Evolutionary conservation across 2,113 vertebrate genomes (phyloP).

Genomic region (Symphodus melops): DNA sequence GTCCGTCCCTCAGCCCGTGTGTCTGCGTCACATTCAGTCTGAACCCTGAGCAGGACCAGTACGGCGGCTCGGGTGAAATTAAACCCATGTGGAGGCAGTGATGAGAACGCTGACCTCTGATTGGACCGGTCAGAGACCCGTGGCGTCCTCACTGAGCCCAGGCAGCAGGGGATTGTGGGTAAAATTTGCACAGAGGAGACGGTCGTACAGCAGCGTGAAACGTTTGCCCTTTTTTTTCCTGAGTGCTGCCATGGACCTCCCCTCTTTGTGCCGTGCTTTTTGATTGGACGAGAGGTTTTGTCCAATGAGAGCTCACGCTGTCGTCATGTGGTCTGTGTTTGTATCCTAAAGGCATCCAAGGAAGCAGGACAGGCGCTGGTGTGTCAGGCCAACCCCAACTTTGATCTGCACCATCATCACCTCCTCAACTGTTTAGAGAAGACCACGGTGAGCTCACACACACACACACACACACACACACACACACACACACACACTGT

Average conservation of each 20-base stretch:
- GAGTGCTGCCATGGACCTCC: background rate
- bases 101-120: conserved; percentile 24
- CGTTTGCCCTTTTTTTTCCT: conserved; percentile 1
- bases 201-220: conserved; percentile 36
- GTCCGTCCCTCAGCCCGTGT: background rate
- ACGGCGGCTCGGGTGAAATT: conserved; percentile 13
- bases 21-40: conserved; percentile 36
- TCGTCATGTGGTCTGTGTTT: conserved; percentile 57
- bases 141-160: conserved; percentile 21
- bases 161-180: conserved; percentile 26
- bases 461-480: background rate
- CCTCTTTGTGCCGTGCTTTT: background rate
- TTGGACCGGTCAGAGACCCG: conserved; percentile 42
- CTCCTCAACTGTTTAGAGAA: conserved; percentile 97
- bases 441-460: conserved; percentile 90
- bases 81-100: background rate
- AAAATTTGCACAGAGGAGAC: conserved; percentile 17
- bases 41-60: conserved; percentile 18
- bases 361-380: conserved; percentile 92
- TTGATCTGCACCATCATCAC: conserved; percentile 94
- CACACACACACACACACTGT: background rate
- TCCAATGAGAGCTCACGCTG: background rate
- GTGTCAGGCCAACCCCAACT: conserved; percentile 88
- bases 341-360: conserved; percentile 86
- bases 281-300: background rate